phyloP scores from a whole-genome alignment of 1,140 invertebrate species.

The Orchestia grillus region DNA sequence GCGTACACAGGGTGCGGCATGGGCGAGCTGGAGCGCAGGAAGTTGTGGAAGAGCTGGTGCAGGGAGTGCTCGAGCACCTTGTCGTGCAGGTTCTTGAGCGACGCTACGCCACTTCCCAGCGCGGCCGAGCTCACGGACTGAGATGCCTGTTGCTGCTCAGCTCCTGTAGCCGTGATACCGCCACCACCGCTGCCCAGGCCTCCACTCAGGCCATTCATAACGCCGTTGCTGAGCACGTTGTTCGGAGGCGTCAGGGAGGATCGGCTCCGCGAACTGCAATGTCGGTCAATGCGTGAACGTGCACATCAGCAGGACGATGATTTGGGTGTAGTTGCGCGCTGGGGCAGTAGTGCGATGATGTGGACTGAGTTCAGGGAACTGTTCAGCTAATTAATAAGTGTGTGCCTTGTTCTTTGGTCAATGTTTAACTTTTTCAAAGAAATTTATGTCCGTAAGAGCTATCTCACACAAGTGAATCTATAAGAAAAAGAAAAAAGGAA shows the following conservation, averaged over 20 bases:
- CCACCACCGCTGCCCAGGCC: constrained; percentile 3
- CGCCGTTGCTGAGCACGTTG: constrained; percentile 42
- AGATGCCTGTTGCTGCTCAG: neutral
- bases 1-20: constrained; percentile 95
- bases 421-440: too few species aligned
- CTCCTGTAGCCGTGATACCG: neutral
- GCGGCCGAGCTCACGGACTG: neutral
- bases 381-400: too few species aligned
- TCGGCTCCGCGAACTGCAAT: neutral
- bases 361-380: too few species aligned
- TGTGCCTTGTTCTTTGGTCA: too few species aligned
- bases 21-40: constrained; percentile 92
- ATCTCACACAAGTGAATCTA: too few species aligned
- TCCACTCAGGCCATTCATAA: neutral
- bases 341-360: too few species aligned
- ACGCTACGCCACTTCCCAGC: constrained; percentile 71
- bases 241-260: neutral
- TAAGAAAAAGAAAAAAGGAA: too few species aligned
- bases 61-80: constrained; percentile 87
- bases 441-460: too few species aligned
- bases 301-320: neutral
- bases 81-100: constrained; percentile 40
- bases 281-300: neutral
- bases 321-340: neutral
- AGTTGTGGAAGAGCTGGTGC: constrained; percentile 91